Evolutionary conservation across 2,113 vertebrate species (phyloP).

Genomic region (Lethenteron reissneri): DNA sequence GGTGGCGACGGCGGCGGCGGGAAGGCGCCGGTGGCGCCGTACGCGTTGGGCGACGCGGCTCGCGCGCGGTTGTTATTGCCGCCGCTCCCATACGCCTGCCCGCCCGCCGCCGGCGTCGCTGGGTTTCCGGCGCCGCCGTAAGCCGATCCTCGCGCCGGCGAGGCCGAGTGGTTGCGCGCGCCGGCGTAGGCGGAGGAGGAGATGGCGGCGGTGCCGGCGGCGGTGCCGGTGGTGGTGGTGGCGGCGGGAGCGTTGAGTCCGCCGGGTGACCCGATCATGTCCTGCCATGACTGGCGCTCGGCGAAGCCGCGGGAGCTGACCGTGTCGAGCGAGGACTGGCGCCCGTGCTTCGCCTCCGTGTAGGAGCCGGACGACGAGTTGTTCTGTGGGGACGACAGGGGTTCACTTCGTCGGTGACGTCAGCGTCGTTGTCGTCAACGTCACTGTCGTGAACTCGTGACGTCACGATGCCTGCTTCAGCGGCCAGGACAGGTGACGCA

Average conservation of each 20-base stretch:
- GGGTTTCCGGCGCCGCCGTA: too few relatives aligned
- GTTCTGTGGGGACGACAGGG: neutral
- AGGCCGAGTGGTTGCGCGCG: neutral
- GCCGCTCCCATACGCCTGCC: too few relatives aligned
- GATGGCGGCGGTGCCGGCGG: neutral
- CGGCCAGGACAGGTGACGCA: too few relatives aligned
- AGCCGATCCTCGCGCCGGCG: neutral
- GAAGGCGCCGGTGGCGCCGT: too few relatives aligned
- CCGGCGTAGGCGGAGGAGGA: neutral
- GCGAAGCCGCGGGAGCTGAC: neutral
- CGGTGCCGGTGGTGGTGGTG: neutral
- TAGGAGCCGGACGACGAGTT: slow-evolving; percentile 3
- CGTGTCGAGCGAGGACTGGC: slow-evolving; percentile 4
- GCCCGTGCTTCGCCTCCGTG: slow-evolving; percentile 3
- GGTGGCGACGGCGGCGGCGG: too few relatives aligned
- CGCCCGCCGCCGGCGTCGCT: too few relatives aligned
- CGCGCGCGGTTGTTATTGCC: too few relatives aligned
- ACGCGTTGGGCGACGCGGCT: too few relatives aligned
- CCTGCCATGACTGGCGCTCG: neutral
- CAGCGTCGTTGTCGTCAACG: too few relatives aligned
- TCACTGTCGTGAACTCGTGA: too few relatives aligned
- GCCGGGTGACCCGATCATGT: neutral
- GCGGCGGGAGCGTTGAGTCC: neutral
- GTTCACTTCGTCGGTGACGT: too few relatives aligned
- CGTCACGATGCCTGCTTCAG: too few relatives aligned